Evolutionary conservation across 2,888 invertebrate genomes (phyloP).

Genomic region (Dinocampus coccinellae): DNA sequence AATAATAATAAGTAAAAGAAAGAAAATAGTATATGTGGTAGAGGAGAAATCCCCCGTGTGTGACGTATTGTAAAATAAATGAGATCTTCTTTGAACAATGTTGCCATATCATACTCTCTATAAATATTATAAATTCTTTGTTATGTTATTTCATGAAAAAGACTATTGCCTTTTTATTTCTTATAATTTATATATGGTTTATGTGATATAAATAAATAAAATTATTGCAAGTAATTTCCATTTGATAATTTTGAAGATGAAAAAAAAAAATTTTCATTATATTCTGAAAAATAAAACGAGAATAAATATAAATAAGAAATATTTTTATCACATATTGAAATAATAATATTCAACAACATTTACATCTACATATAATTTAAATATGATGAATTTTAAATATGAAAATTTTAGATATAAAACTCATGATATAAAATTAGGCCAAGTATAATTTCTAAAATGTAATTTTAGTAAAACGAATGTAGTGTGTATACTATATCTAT

Average conservation of each 20-base stretch:
- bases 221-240: not conserved
- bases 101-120: slow-evolving; percentile 10
- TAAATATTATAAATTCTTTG: not conserved
- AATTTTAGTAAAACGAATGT: not conserved
- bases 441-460: not conserved
- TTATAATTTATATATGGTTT: no score
- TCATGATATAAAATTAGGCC: not conserved
- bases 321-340: not conserved
- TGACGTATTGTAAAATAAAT: slow-evolving; percentile 1
- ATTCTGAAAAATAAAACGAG: no score
- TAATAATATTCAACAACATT: not conserved
- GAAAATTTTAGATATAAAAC: not conserved
- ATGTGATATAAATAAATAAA: no score
- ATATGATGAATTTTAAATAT: no score
- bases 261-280: no score
- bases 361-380: not conserved
- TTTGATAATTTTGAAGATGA: not conserved
- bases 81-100: slow-evolving; percentile 5
- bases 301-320: not conserved
- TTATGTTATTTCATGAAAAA: not conserved
- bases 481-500: no score
- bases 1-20: no score
- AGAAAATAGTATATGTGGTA: not conserved
- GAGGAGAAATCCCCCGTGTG: not conserved
- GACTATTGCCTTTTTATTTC: not conserved